Evolutionary conservation across 2,888 invertebrate genomes (phyloP), one percentile per base, ranked within the genome.

Genomic region (Pollenia amentaria): DNA sequence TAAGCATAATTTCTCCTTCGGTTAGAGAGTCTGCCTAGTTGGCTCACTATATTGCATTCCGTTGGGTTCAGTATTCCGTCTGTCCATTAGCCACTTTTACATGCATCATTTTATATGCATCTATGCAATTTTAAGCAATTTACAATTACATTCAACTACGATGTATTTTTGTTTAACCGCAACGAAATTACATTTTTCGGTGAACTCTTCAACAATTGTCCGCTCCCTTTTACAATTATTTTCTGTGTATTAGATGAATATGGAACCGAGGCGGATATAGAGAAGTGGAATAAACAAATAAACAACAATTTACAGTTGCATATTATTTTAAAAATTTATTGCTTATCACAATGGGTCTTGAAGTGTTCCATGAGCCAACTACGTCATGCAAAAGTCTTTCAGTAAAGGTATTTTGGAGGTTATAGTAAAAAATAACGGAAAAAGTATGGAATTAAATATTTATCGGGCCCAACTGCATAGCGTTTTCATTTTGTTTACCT

Each of bases 71-170:
- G 14, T 10, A 48, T 44, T n/a, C 51, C 21, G 21, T 42, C 10
- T 44, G 16, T 12, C 42, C n/a, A 8, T 16, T 16, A 46, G 55
- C 29, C 53, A 21, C 51, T 44, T 65, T 53, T 29, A 40, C 40
- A 69, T 57, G 57, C 57, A 40, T 48, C 18, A 79, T 60, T 79
- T 79, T 51, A 38, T 40, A 46, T 44, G 53, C 10, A 64, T 42
- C 9, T 21, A 78, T 46, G 89, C 89, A 89, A 85, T 55, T 75
- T 79, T 89, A 88, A 89, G 89, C 90, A 90, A 91, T 91, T 90
- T 91, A 90, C 89, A 89, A 89, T 88, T 88, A 78, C 81, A 83
- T 83, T 77, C 80, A 75, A 88, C 87, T 85, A n/a, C 77, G 60
- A 87, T 79, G 75, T 44, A 62, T 51, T 14, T 57, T 14, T 57